These are phyloP conservation scores for Watsonalla cultraria DNA, from an alignment of 2,888 invertebrate species.

Conservation along the genomic window DNA sequence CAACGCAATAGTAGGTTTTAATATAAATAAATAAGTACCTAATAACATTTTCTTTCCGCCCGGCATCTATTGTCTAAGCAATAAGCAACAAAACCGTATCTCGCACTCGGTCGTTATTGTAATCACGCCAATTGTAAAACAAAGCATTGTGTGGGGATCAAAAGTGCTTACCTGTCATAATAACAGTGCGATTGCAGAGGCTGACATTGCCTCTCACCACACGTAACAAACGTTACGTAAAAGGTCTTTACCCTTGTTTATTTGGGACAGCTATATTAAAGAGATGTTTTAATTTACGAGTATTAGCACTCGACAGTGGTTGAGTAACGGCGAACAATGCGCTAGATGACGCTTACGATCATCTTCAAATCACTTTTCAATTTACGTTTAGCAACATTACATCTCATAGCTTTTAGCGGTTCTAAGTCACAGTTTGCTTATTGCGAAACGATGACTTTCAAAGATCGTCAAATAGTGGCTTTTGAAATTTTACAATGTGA, in stretches of 20 bases:
- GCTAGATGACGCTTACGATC: slow-evolving; percentile 28
- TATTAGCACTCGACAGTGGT: slow-evolving; percentile 56
- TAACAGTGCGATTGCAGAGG: slow-evolving; percentile 45
- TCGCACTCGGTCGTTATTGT: neutral
- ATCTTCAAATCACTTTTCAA: slow-evolving; percentile 46
- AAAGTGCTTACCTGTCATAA: slow-evolving; percentile 52
- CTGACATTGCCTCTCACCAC: slow-evolving; percentile 77
- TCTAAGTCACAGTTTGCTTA: slow-evolving; percentile 27
- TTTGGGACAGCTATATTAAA: slow-evolving; percentile 68
- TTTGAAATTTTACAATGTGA: neutral
- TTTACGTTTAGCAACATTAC: slow-evolving; percentile 47
- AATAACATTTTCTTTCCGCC: too few species aligned
- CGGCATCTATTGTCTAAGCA: neutral
- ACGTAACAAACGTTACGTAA: slow-evolving; percentile 72
- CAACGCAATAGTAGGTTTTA: too few species aligned
- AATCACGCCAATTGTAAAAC: slow-evolving; percentile 14
- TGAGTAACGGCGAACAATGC: slow-evolving; percentile 47
- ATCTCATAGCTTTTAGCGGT: slow-evolving; percentile 41
- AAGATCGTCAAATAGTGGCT: slow-evolving; percentile 7
- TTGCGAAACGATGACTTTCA: slow-evolving; percentile 36
- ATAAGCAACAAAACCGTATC: slow-evolving; percentile 3
- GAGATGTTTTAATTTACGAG: slow-evolving; percentile 66
- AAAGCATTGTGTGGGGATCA: slow-evolving; percentile 31
- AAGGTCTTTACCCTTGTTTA: slow-evolving; percentile 76
- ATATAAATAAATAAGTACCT: too few species aligned